phyloP scores from a whole-genome alignment of 2,113 vertebrate genomes.

The Leptosomus discolor region DNA sequence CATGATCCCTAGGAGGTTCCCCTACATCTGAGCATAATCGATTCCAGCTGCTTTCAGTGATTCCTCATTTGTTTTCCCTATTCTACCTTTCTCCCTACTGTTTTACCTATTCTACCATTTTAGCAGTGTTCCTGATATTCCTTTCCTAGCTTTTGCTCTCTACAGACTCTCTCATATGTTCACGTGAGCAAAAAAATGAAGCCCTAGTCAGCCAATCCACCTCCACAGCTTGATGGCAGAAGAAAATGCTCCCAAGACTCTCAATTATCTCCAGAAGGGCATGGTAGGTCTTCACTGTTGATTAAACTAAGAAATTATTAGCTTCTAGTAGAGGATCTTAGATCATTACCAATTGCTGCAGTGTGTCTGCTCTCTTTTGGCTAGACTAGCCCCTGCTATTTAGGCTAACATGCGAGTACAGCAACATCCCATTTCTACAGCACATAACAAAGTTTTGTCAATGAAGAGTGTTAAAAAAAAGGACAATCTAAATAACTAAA shows the following conservation, averaged over 20 bases:
- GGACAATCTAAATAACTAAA: background rate
- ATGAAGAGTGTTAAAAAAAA: background rate
- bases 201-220: background rate
- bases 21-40: background rate
- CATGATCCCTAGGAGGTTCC: background rate
- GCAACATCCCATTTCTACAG: background rate
- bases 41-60: background rate
- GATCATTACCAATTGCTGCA: background rate
- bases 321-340: background rate
- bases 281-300: background rate
- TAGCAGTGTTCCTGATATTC: background rate
- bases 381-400: background rate
- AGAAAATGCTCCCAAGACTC: background rate
- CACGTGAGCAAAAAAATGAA: background rate
- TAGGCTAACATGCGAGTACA: background rate
- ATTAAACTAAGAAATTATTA: background rate
- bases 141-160: background rate
- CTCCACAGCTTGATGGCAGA: background rate
- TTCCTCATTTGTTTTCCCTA: background rate
- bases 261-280: background rate
- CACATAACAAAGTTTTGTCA: background rate
- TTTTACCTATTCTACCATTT: background rate
- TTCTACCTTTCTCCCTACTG: background rate
- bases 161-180: background rate
- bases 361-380: background rate